Percentiles rank a stretch among this genome's conserved stretches.
phyloP scores from a whole-genome alignment of 2,113 vertebrate species.

The Lycocorax pyrrhopterus region DNA sequence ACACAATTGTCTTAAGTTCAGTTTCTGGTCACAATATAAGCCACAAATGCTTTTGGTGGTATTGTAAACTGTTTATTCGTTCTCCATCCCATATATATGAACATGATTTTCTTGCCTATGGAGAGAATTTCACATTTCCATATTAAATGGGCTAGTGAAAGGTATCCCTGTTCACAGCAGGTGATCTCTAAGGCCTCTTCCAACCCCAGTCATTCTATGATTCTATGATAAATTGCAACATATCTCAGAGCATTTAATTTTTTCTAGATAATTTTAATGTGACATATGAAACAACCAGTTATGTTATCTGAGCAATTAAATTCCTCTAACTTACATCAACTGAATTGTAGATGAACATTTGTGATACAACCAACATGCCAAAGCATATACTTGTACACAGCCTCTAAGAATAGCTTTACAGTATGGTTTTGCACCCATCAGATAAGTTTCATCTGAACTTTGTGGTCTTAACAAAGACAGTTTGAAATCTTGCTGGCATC shows the following conservation, averaged over 20 bases:
- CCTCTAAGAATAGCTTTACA: background rate
- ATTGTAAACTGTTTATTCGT: background rate
- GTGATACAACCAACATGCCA: background rate
- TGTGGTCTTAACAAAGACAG: background rate
- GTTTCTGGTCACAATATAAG: background rate
- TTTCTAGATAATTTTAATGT: background rate
- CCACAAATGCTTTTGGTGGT: background rate
- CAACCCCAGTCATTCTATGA: background rate
- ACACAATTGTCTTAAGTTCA: background rate
- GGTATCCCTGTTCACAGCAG: background rate
- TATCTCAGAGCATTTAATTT: background rate
- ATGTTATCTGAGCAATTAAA: background rate
- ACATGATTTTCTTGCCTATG: background rate
- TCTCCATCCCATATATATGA: background rate
- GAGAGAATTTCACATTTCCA: background rate
- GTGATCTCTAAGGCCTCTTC: background rate
- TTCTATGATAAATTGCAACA: background rate
- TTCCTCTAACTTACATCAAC: background rate
- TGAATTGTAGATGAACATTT: background rate
- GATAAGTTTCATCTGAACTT: background rate
- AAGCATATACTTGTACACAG: background rate
- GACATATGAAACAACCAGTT: background rate
- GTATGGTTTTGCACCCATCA: accelerated
- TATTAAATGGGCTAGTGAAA: background rate
- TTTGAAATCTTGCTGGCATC: background rate